These are phyloP conservation scores for Rhinoptilus africanus DNA, from an alignment of 2,113 vertebrate species.

Conservation along the genomic window DNA sequence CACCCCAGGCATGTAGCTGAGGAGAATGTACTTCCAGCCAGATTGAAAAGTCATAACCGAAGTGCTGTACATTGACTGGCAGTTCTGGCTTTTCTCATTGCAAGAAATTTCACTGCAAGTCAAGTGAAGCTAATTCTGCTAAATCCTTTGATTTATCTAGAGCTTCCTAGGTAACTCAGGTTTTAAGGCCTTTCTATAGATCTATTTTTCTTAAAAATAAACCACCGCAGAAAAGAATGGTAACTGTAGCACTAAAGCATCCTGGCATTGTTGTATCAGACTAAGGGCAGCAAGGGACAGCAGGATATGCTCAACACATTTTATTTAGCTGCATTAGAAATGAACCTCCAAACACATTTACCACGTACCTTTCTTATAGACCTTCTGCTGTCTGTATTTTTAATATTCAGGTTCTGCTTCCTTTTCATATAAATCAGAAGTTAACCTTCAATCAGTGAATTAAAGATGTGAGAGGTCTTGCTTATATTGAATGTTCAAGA, in stretches of 20 bases:
- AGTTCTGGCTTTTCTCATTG: background rate
- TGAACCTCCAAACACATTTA: background rate
- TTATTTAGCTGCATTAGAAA: background rate
- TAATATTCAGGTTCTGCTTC: background rate
- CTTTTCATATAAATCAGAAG: background rate
- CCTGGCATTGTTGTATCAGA: background rate
- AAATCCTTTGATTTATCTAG: background rate
- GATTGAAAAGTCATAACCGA: background rate
- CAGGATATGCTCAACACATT: background rate
- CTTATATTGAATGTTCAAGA: background rate
- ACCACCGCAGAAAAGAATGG: fast-evolving
- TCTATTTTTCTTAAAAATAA: background rate
- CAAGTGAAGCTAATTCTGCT: background rate
- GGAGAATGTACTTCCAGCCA: background rate
- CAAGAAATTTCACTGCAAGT: background rate
- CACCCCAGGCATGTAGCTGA: background rate
- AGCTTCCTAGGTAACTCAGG: background rate
- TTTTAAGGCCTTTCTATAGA: background rate
- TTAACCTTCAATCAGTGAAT: background rate
- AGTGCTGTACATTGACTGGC: background rate
- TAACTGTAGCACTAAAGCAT: background rate
- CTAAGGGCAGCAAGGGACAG: background rate
- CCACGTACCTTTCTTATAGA: background rate
- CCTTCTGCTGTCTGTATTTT: background rate
- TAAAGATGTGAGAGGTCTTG: background rate